Percentiles rank a stretch among this genome's conserved stretches.
phyloP scores from a whole-genome alignment of 1,140 invertebrate species.

The Heliconius melpomene region DNA sequence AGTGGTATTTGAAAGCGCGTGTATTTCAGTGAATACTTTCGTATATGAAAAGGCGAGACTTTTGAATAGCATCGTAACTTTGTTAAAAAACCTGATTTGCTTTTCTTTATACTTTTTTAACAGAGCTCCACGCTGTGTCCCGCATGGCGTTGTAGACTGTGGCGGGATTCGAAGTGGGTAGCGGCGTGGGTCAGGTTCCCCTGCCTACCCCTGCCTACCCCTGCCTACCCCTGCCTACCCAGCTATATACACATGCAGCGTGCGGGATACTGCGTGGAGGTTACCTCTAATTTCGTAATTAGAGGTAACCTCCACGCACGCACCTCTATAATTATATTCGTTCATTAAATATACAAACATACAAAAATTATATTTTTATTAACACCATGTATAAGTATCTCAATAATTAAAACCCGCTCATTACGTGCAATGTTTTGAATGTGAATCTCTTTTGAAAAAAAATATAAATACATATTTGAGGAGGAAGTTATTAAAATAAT shows the following conservation, averaged over 20 bases:
- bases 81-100: background rate
- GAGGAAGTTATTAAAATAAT: constrained; percentile 5
- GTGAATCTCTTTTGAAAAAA: background rate
- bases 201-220: no score
- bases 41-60: background rate
- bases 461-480: background rate
- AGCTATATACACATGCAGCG: no score
- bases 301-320: no score
- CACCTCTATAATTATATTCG: no score
- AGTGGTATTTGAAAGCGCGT: background rate
- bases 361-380: background rate
- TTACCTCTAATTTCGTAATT: no score
- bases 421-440: constrained; percentile 4
- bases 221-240: no score
- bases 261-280: no score
- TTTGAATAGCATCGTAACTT: background rate
- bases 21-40: background rate
- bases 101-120: background rate
- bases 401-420: constrained; percentile 11
- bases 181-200: no score
- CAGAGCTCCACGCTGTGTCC: no score
- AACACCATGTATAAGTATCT: background rate
- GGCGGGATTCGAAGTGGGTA: no score
- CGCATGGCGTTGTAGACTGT: no score
- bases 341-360: background rate